phyloP scores from a whole-genome alignment of 1,140 invertebrate species.

The Aphelenchoides fujianensis region DNA sequence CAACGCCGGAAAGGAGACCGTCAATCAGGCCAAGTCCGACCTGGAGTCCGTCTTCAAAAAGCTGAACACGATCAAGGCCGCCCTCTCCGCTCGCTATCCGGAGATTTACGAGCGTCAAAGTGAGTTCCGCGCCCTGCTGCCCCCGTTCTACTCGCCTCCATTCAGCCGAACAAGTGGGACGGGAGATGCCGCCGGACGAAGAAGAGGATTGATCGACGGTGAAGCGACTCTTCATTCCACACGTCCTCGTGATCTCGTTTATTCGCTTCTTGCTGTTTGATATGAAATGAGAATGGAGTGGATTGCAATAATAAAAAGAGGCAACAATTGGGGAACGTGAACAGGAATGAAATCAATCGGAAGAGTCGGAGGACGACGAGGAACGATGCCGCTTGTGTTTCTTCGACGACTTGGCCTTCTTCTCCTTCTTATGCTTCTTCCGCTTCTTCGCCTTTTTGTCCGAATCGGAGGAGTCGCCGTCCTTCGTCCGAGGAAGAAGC shows the following conservation, averaged over 20 bases:
- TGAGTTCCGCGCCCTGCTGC: neutral
- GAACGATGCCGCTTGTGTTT: slow-evolving; percentile 1
- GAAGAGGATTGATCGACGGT: neutral
- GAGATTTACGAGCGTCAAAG: slow-evolving; percentile 34
- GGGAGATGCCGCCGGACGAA: slow-evolving; percentile 2
- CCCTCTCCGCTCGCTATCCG: slow-evolving; percentile 35
- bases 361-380: neutral
- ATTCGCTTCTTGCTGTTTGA: neutral
- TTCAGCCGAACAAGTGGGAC: slow-evolving; percentile 11
- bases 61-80: slow-evolving; percentile 26
- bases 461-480: neutral
- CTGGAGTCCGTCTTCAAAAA: slow-evolving; percentile 43
- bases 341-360: neutral
- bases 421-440: slow-evolving; percentile 5
- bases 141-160: neutral
- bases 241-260: slow-evolving; percentile 7
- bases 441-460: neutral
- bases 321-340: neutral
- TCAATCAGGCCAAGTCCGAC: slow-evolving; percentile 41
- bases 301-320: slow-evolving; percentile 4
- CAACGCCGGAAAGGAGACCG: slow-evolving; percentile 26
- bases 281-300: neutral
- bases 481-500: slow-evolving; percentile 8
- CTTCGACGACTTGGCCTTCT: slow-evolving; percentile 4
- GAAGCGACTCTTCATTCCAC: neutral